Base-by-base conservation (phyloP, 37 sponge, comb jelly and placozoan species). In the Beroe ovata region DNA sequence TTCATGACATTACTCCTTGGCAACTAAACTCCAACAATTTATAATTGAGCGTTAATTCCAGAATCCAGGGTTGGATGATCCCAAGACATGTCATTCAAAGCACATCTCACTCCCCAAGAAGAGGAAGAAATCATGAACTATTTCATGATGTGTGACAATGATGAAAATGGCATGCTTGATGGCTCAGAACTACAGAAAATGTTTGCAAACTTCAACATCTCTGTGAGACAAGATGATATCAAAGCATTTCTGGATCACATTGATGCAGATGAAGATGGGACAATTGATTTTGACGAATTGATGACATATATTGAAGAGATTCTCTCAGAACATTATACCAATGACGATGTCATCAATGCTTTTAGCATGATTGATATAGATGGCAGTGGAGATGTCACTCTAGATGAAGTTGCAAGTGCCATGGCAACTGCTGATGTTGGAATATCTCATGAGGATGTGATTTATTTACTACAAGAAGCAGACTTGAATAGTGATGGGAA, bases 301-400 rank as follows among this genome's bases (percentile, higher is more conserved):
- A 77, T 77, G 84, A 77, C 84, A n/a, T 77, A 77, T 25, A 77
- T 77, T 3, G 84, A 77, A 54, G 84, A 77, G 54, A 77, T 77
- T 39, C 28, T 77, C 16, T 25, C 54, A 0, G 84, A 77, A 54
- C 26, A 42, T 11, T 77, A 77, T 23, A 39, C 42, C 1, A 39
- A 16, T 41, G 54, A 77, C 8, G 84, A 77, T 19, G 11, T 77
- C 25, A n/a, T n/a, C 26, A 42, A 36, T 23, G 84, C 84, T 25
- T 77, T 77, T 40, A 77, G 33, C 22, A 11, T 77, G 84, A 77
- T 77, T 1, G 84, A 77, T 41, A 35, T 32, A 36, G 84, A 77
- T 40, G 84, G 84, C 28, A 66, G 69, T 66, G 69, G 69, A 8
- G 69, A 66, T 25, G 69, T 66, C 18, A 29, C 69, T 4, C 35